Base-by-base conservation (phyloP, 2,113 vertebrate genomes). In the Ondatra zibethicus region DNA sequence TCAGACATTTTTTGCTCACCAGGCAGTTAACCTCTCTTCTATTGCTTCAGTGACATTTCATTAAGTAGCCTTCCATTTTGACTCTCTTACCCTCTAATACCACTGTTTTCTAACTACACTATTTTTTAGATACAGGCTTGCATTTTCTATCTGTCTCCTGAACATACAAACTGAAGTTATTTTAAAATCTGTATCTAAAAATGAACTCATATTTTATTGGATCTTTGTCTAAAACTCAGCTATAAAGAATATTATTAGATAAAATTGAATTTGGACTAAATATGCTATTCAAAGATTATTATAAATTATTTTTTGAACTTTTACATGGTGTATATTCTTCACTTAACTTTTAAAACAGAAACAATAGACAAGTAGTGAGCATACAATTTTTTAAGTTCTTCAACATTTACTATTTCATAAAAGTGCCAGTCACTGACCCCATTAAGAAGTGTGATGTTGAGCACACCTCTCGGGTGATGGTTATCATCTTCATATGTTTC, bases 151-250 rank as follows among this genome's bases (percentile, higher is more conserved):
- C 63, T 92, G 9, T 63, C 50, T 58, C 55, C 50, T 89, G 52
- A 85, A 27, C 21, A 81, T 45, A 23, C 78, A 93, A 75, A 70
- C 14, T 89, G 25, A 93, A 88, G 31, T 61, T 85, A 55, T 70
- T 91, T 93, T 65, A 72, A 80, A 86, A 63, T 61, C 3, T 25
- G 39, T 70, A 76, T 47, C 14, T 93, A 73, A 91, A 96, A 88
- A 58, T 73, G 80, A 91, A 86, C 47, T 61, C 13, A 25, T 75
- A 81, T 42, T 91, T 77, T 21, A 61, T 78, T 91, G 13, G 1
- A 55, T 72, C 29, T 47, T 93, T 33, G 45, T 91, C 75, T 85
- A 93, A 73, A 94, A 85, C 12, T 73, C 8, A 88, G 4, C 25
- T 95, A 45, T 65, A 76, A 39, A 93, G 55, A 58, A 68, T 23